Percentiles rank a stretch among this genome's conserved stretches.
Conservation (phyloP, 1,140 invertebrate species). For the Nasonia longicornis region DNA sequence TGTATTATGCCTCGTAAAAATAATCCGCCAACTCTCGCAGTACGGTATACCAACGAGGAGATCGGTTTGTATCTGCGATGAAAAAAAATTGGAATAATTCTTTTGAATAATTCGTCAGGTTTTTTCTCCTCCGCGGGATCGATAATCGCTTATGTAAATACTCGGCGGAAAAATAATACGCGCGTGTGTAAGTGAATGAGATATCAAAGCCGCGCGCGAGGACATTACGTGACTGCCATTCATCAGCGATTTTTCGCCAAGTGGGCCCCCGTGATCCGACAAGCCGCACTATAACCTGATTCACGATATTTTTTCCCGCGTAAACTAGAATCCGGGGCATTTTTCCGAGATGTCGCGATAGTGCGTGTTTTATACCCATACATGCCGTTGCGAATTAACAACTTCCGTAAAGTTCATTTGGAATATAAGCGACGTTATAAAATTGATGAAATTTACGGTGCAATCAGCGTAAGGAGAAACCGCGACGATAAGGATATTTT, state of each 20-base stretch:
- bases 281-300: constrained; percentile 13
- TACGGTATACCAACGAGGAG: too few relatives aligned
- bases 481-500: not conserved
- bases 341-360: constrained; percentile 1
- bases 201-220: not conserved
- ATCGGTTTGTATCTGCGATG: too few relatives aligned
- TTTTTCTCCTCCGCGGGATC: not conserved
- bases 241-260: constrained; percentile 16
- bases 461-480: not conserved
- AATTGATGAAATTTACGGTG: not conserved
- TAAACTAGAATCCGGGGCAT: not conserved
- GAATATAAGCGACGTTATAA: not conserved
- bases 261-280: not conserved
- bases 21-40: not conserved
- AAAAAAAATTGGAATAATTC: not conserved
- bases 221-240: not conserved
- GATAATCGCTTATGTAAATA: constrained; percentile 1
- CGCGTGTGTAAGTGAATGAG: not conserved
- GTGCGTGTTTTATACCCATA: not conserved
- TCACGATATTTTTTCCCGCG: not conserved
- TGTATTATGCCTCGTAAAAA: constrained; percentile 2
- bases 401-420: constrained; percentile 28
- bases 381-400: not conserved
- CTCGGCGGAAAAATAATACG: not conserved
- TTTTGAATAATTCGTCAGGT: not conserved